Evolutionary conservation across 1,140 invertebrate species (phyloP).

Genomic region (Drosophila quadrilineata): DNA sequence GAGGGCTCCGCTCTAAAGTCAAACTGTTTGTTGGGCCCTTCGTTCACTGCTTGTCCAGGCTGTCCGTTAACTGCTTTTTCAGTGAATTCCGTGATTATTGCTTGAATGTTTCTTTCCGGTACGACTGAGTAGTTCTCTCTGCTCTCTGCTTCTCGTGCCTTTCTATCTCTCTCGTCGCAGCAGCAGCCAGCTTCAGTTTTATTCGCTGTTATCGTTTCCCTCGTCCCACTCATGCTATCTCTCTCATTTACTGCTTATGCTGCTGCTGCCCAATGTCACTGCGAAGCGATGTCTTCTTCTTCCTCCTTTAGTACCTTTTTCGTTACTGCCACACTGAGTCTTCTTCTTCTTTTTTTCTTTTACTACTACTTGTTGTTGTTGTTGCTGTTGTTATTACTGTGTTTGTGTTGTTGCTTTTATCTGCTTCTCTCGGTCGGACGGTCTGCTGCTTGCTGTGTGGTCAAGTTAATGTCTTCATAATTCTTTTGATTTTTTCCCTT

Average conservation of each 20-base stretch:
- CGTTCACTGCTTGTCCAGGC: constrained; percentile 25
- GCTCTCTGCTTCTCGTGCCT: constrained; percentile 19
- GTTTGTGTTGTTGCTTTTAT: constrained; percentile 35
- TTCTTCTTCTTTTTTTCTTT: background rate
- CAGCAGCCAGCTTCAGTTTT: background rate
- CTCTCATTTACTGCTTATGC: too few relatives aligned
- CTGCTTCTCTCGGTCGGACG: constrained; percentile 21
- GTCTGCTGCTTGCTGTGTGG: constrained; percentile 61
- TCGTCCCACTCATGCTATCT: constrained; percentile 17
- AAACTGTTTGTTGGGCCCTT: constrained; percentile 17
- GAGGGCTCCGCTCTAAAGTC: constrained; percentile 11
- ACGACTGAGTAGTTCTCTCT: too few relatives aligned
- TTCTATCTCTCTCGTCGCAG: constrained; percentile 4
- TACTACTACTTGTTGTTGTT: background rate
- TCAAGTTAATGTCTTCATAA: constrained; percentile 79
- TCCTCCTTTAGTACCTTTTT: constrained; percentile 40
- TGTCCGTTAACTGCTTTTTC: constrained; percentile 78
- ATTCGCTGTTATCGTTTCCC: constrained; percentile 8
- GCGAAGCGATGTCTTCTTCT: constrained; percentile 11
- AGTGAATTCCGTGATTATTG: constrained; percentile 79
- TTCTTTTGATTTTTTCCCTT: constrained; percentile 72
- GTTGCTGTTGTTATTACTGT: constrained; percentile 2
- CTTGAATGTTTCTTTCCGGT: constrained; percentile 79
- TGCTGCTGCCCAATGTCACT: constrained; percentile 57
- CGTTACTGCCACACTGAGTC: constrained; percentile 1